A percentile compares a stretch with the other conserved stretches of the same genome.
phyloP scores from a whole-genome alignment of 2,797 vertebrate species.

The Gallirallus australis region DNA sequence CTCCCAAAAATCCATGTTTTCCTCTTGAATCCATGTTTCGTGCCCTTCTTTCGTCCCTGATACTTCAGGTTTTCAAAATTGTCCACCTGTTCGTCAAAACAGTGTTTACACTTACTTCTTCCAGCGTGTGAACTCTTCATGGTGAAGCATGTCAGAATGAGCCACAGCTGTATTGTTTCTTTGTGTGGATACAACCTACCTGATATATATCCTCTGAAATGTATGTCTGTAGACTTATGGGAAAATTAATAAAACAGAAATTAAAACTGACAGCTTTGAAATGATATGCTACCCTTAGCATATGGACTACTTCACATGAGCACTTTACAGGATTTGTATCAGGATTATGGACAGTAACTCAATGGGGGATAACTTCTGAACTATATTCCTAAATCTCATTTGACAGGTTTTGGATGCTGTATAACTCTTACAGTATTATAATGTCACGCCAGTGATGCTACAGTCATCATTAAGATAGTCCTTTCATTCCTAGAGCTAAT shows the following conservation, averaged over 20 bases:
- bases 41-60: not conserved
- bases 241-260: conserved; percentile 82
- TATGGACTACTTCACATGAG: conserved; percentile 77
- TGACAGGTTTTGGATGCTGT: conserved; percentile 79
- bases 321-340: conserved; percentile 76
- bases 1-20: not conserved
- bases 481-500: conserved; percentile 31
- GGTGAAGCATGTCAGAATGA: not conserved
- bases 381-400: conserved; percentile 80
- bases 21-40: not conserved
- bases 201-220: conserved; percentile 75
- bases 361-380: conserved; percentile 78
- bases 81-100: not conserved
- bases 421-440: conserved; percentile 74
- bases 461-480: conserved; percentile 45
- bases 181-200: conserved; percentile 60
- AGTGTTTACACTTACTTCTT: not conserved
- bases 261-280: conserved; percentile 81
- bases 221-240: conserved; percentile 73
- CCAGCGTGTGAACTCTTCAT: not conserved
- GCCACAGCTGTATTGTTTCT: conserved; percentile 52
- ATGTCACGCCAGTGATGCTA: conserved; percentile 48
- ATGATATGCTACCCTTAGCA: conserved; percentile 79
- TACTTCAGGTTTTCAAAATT: not conserved
- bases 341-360: conserved; percentile 80